phyloP scores from a whole-genome alignment of 2,113 vertebrate species.

The Acanthisitta chloris region DNA sequence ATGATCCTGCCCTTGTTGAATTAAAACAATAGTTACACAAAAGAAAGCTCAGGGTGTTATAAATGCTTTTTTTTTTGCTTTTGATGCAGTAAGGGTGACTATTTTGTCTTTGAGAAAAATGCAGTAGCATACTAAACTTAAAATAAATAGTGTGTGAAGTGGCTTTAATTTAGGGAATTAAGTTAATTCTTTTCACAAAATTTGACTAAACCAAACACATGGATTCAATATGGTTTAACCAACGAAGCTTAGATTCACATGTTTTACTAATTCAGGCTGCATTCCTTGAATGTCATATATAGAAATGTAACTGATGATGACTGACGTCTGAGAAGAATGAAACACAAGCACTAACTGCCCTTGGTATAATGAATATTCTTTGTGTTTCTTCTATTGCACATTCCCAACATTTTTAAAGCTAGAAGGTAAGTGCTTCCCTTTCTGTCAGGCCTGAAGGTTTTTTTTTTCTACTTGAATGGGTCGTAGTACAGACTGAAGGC shows the following conservation, averaged over 20 bases:
- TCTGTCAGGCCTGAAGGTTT: neutral
- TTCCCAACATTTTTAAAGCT: neutral
- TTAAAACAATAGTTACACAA: neutral
- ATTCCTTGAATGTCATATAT: neutral
- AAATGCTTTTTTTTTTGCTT: neutral
- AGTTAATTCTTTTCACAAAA: neutral
- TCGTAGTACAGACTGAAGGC: neutral
- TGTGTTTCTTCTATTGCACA: neutral
- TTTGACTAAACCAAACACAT: neutral
- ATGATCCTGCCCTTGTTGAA: neutral
- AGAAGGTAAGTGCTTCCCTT: neutral
- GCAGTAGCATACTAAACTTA: neutral
- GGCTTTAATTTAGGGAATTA: slow-evolving; percentile 28
- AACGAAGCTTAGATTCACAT: neutral
- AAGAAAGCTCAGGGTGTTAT: neutral
- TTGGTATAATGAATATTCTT: neutral
- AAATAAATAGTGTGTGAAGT: slow-evolving; percentile 31
- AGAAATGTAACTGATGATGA: neutral
- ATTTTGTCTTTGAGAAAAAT: neutral
- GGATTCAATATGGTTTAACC: neutral
- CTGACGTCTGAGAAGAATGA: neutral
- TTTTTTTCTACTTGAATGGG: neutral
- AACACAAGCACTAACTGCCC: neutral
- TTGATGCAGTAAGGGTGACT: neutral
- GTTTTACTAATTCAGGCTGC: neutral